phyloP scores from a whole-genome alignment of 2,113 vertebrate genomes.

The Nibea coibor region DNA sequence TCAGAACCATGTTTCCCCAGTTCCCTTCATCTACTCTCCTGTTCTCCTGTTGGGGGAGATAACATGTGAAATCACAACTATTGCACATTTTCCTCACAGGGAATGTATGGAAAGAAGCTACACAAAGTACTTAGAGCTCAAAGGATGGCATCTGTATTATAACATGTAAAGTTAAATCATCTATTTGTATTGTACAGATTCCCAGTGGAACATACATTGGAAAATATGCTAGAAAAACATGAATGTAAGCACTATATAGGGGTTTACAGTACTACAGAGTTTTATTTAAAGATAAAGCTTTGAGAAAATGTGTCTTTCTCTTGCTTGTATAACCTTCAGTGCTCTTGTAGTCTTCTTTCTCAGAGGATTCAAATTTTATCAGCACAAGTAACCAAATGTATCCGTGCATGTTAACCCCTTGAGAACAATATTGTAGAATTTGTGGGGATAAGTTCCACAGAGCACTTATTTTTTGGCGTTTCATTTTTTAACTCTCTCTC shows the following conservation, averaged over 20 bases:
- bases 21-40: constrained; percentile 25
- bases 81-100: neutral
- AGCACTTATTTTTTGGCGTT: neutral
- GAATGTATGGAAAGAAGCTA: neutral
- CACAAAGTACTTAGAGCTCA: neutral
- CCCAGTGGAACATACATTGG: neutral
- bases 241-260: neutral
- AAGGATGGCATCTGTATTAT: neutral
- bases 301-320: too few species aligned
- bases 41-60: constrained; percentile 18
- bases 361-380: neutral
- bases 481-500: too few species aligned
- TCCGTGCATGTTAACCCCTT: neutral
- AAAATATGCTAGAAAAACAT: neutral
- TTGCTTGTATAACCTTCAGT: too few species aligned
- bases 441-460: neutral
- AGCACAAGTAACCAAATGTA: neutral
- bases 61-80: constrained; percentile 3
- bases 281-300: neutral
- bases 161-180: neutral
- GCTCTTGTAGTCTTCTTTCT: neutral
- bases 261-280: neutral
- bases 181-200: too few species aligned
- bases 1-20: constrained; percentile 27
- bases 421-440: neutral